Conservation (phyloP, 2,113 vertebrate species). For the Romanogobio albipinnatus region DNA sequence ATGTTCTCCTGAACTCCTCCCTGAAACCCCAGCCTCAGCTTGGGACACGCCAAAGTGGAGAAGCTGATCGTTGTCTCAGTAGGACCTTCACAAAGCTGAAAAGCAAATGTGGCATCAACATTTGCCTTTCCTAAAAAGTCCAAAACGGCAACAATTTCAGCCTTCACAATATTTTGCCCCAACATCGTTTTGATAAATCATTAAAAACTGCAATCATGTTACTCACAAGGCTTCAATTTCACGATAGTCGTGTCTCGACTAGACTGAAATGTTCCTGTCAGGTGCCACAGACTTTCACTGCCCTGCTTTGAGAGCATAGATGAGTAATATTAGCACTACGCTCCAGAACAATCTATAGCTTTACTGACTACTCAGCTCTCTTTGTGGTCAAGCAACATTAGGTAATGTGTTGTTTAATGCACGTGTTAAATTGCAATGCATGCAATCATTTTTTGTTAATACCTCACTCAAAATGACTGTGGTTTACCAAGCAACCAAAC, state of each 20-base stretch:
- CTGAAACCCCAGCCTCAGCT: constrained; percentile 28
- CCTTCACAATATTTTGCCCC: background rate
- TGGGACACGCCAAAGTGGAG: constrained; percentile 10
- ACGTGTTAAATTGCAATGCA: constrained; percentile 30
- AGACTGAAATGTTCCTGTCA: background rate
- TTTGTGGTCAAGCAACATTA: constrained; percentile 13
- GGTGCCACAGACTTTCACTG: background rate
- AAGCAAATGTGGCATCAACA: background rate
- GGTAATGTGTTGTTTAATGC: background rate
- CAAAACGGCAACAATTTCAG: constrained; percentile 12
- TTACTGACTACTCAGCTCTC: constrained; percentile 43
- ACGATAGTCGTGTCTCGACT: background rate
- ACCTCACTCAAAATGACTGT: constrained; percentile 3
- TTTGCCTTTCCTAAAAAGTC: background rate
- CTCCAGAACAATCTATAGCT: background rate
- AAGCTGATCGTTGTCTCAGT: constrained; percentile 8
- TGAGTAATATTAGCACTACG: background rate
- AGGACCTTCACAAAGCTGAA: background rate
- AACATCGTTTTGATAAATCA: background rate
- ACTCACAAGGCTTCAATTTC: background rate
- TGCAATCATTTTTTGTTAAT: constrained; percentile 27
- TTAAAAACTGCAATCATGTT: background rate
- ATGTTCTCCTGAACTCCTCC: constrained; percentile 23
- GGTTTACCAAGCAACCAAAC: constrained; percentile 13
- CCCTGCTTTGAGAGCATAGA: background rate